Conservation (phyloP, 2,888 invertebrate species). For the Hyalella azteca region DNA sequence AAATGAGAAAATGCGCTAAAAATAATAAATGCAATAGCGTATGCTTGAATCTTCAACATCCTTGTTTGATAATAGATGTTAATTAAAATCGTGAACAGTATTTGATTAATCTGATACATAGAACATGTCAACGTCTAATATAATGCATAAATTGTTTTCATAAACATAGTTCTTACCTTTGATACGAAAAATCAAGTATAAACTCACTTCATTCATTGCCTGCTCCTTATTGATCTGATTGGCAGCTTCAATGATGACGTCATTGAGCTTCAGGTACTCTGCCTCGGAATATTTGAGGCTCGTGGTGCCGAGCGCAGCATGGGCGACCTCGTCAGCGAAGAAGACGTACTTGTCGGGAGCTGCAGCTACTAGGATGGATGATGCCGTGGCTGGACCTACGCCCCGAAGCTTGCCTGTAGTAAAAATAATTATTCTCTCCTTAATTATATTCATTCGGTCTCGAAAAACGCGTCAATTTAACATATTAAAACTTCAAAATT, state of each 20-base stretch:
- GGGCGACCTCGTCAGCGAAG: slow-evolving; percentile 56
- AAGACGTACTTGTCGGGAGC: slow-evolving; percentile 45
- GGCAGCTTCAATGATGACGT: not conserved
- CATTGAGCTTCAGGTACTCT: slow-evolving; percentile 48
- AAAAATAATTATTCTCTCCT: not conserved
- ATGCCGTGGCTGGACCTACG: slow-evolving; percentile 48
- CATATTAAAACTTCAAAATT: slow-evolving; percentile 34
- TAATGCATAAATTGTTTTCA: too few relatives aligned
- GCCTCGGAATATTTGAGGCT: slow-evolving; percentile 43
- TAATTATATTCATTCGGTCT: not conserved
- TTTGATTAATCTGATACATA: too few relatives aligned
- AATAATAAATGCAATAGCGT: too few relatives aligned
- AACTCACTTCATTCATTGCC: too few relatives aligned
- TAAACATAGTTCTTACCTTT: too few relatives aligned
- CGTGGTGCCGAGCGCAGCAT: slow-evolving; percentile 12
- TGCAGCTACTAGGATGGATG: slow-evolving; percentile 36
- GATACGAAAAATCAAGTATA: too few relatives aligned
- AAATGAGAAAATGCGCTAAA: too few relatives aligned
- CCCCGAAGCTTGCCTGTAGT: slow-evolving; percentile 49
- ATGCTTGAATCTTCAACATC: too few relatives aligned
- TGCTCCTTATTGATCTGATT: slow-evolving; percentile 42
- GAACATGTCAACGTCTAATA: too few relatives aligned
- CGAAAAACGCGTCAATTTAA: not conserved
- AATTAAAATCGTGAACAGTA: too few relatives aligned
- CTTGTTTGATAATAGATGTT: too few relatives aligned